Conservation (phyloP, 2,888 invertebrate genomes). For the Byasa hedistus region DNA sequence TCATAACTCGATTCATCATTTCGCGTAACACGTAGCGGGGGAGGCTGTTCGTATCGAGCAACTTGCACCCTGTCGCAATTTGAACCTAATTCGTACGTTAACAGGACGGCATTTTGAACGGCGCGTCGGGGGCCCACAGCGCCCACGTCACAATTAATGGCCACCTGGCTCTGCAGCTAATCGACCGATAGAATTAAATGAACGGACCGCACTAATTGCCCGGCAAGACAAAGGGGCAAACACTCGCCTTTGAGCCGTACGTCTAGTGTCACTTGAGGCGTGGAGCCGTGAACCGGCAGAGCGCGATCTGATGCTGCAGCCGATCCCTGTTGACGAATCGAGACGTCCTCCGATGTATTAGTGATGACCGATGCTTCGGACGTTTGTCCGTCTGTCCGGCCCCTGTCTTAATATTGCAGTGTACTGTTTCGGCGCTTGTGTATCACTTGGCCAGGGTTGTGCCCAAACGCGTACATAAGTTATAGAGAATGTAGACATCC, state of each 20-base stretch:
- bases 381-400: slow-evolving; percentile 22
- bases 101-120: slow-evolving; percentile 35
- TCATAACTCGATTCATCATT: slow-evolving; percentile 25
- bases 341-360: slow-evolving; percentile 32
- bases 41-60: slow-evolving; percentile 14
- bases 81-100: slow-evolving; percentile 30
- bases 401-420: slow-evolving; percentile 18
- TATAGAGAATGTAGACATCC: too few species aligned
- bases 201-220: slow-evolving; percentile 78
- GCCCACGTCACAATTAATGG: slow-evolving; percentile 75
- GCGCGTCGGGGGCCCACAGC: slow-evolving; percentile 55
- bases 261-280: slow-evolving; percentile 76
- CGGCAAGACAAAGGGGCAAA: slow-evolving; percentile 79
- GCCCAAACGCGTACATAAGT: background rate
- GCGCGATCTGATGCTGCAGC: slow-evolving; percentile 42
- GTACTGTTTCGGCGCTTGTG: slow-evolving; percentile 7
- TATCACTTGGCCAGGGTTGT: background rate
- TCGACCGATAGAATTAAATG: slow-evolving; percentile 80
- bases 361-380: slow-evolving; percentile 6
- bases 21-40: slow-evolving; percentile 27
- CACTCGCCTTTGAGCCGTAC: slow-evolving; percentile 73
- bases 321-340: slow-evolving; percentile 47
- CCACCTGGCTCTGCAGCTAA: slow-evolving; percentile 71
- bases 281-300: slow-evolving; percentile 54
- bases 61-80: slow-evolving; percentile 40